These are phyloP conservation scores for Hemiscyllium ocellatum DNA, from an alignment of 2,113 vertebrate species.

Conservation along the genomic window DNA sequence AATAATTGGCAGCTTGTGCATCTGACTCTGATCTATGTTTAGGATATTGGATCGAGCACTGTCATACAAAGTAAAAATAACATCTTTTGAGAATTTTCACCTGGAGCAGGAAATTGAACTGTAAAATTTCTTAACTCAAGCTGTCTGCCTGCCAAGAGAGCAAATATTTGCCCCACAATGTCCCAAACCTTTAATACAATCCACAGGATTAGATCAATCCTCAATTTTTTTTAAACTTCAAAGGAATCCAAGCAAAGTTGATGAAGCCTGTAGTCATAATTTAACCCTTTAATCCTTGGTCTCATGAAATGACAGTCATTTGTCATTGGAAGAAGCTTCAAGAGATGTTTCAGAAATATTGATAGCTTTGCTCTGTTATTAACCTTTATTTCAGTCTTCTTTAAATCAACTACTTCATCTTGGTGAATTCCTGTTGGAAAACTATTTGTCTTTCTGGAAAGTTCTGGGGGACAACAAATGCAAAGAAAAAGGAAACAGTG, in stretches of 20 bases:
- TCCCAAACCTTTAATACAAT: background rate
- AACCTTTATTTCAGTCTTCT: background rate
- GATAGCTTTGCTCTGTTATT: background rate
- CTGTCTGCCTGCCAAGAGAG: no score
- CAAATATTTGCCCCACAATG: background rate
- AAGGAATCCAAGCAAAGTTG: background rate
- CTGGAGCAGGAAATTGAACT: no score
- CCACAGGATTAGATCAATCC: background rate
- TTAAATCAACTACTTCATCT: background rate
- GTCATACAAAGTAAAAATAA: no score
- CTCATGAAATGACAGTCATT: background rate
- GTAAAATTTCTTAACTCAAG: no score
- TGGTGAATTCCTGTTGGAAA: background rate
- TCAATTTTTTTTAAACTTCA: background rate
- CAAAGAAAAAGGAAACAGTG: background rate
- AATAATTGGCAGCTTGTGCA: no score
- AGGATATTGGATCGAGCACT: no score
- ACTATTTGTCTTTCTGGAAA: background rate
- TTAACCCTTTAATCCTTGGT: no score
- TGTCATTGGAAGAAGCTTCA: background rate
- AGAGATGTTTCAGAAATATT: background rate
- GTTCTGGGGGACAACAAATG: background rate
- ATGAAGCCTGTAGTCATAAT: no score
- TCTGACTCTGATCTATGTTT: no score
- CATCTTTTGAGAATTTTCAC: no score